Evolutionary conservation across 2,113 vertebrate species (phyloP).

Genomic region (Rousettus leschenaultii): DNA sequence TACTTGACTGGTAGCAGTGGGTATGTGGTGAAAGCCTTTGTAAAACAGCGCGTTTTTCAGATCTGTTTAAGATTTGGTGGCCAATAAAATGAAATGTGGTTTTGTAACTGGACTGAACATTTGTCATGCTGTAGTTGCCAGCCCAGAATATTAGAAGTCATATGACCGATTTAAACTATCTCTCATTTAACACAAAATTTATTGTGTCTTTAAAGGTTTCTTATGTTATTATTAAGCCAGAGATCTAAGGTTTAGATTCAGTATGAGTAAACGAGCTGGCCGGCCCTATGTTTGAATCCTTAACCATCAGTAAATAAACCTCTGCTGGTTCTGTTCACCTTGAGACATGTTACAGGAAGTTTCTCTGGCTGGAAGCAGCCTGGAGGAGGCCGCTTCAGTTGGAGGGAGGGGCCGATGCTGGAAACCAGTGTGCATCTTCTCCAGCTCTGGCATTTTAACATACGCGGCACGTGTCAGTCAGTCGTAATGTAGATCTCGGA

Average conservation of each 20-base stretch:
- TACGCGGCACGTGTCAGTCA: neutral
- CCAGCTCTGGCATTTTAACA: neutral
- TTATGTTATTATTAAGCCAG: slow-evolving; percentile 52
- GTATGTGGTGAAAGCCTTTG: slow-evolving; percentile 14
- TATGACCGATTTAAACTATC: slow-evolving; percentile 25
- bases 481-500: neutral
- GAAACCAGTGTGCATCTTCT: neutral
- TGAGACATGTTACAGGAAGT: neutral
- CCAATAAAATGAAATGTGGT: slow-evolving; percentile 46
- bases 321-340: neutral
- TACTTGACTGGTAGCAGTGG: neutral
- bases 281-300: slow-evolving; percentile 47
- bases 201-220: slow-evolving; percentile 54
- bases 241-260: slow-evolving; percentile 51
- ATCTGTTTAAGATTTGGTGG: neutral
- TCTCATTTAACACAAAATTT: slow-evolving; percentile 40
- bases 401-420: neutral
- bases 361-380: neutral
- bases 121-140: slow-evolving; percentile 48
- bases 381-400: neutral
- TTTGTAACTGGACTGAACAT: slow-evolving; percentile 51
- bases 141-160: slow-evolving; percentile 36
- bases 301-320: slow-evolving; percentile 43
- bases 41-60: neutral
- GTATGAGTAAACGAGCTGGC: slow-evolving; percentile 66